phyloP scores from a whole-genome alignment of 1,140 invertebrate species.

The Phymastichus coffea region DNA sequence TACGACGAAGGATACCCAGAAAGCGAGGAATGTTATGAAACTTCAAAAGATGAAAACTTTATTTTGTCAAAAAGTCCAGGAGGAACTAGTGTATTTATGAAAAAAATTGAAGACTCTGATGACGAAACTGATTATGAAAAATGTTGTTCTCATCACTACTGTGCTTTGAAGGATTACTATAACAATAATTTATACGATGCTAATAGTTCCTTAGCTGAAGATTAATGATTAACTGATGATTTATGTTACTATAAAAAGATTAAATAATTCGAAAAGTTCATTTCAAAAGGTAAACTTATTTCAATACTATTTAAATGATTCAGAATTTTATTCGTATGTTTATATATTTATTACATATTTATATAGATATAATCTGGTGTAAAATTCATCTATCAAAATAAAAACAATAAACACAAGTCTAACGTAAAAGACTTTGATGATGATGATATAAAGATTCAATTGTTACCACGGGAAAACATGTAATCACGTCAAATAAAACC shows the following conservation, averaged over 20 bases:
- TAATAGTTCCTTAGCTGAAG: too few relatives aligned
- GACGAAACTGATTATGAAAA: constrained; percentile 7
- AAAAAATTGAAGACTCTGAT: background rate
- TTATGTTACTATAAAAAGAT: too few relatives aligned
- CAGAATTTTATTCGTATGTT: constrained; percentile 49
- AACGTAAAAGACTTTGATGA: constrained; percentile 37
- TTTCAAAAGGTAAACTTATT: too few relatives aligned
- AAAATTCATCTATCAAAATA: constrained; percentile 54
- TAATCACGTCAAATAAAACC: constrained; percentile 31
- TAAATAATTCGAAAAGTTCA: too few relatives aligned
- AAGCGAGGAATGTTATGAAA: too few relatives aligned
- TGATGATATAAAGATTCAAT: constrained; percentile 26
- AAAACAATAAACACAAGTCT: constrained; percentile 48
- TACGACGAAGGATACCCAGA: background rate
- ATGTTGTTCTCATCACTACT: too few relatives aligned
- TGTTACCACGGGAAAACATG: background rate
- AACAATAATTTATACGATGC: too few relatives aligned
- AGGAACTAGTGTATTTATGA: background rate
- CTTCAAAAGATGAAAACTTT: background rate
- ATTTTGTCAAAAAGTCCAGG: background rate
- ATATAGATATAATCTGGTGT: constrained; percentile 50
- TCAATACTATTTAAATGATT: constrained; percentile 43
- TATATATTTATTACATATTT: constrained; percentile 55
- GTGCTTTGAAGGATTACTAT: too few relatives aligned
- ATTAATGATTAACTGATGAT: too few relatives aligned